Evolutionary conservation across 2,113 vertebrate species (phyloP).

Genomic region (Platysternon megacephalum): DNA sequence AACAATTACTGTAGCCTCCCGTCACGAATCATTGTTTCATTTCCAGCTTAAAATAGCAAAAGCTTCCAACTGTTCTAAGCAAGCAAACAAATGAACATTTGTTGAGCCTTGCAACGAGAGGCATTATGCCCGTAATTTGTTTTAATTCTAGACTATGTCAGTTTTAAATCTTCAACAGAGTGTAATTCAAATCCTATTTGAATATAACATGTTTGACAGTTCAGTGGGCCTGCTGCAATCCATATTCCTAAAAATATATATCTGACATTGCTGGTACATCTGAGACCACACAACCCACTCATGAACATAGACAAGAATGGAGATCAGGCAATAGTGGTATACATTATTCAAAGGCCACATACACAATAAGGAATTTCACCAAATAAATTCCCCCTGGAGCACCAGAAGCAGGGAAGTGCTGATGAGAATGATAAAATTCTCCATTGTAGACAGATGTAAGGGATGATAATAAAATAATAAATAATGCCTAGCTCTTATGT

Average conservation of each 20-base stretch:
- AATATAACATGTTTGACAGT: neutral
- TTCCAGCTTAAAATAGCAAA: neutral
- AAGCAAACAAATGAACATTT: neutral
- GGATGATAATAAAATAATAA: neutral
- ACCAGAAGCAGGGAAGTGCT: neutral
- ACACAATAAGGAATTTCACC: neutral
- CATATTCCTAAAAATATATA: neutral
- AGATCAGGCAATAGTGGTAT: neutral
- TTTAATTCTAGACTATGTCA: neutral
- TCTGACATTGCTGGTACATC: accelerated
- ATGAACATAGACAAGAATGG: neutral
- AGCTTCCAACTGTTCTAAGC: neutral
- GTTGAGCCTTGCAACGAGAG: neutral
- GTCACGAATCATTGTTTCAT: neutral
- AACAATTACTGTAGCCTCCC: neutral
- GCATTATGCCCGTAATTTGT: neutral
- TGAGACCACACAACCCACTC: neutral
- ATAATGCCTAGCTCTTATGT: neutral
- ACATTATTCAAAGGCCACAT: neutral
- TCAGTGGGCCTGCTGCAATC: neutral
- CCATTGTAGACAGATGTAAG: neutral
- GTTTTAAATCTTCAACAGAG: neutral
- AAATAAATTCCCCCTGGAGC: neutral
- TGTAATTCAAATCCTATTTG: neutral
- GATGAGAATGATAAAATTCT: neutral